Evolutionary conservation across 2,888 invertebrate species (phyloP).

Genomic region (Sarcophaga rosellei): DNA sequence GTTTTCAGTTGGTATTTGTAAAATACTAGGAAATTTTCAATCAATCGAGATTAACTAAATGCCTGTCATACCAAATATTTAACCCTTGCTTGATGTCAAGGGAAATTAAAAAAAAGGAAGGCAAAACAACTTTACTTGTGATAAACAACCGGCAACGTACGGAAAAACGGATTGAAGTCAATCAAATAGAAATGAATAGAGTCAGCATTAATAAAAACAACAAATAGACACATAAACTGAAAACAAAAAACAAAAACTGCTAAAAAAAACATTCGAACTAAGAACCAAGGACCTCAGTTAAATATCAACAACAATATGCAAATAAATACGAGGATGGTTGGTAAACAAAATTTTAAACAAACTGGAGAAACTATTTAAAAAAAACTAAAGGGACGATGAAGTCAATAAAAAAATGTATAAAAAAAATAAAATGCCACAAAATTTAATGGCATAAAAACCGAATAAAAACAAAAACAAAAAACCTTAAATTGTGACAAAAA

Average conservation of each 20-base stretch:
- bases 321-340: conserved; percentile 24
- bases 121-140: background rate
- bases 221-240: background rate
- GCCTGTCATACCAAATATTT: conserved; percentile 1
- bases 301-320: conserved; percentile 22
- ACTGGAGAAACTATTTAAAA: conserved; percentile 24
- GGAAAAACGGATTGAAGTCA: conserved; percentile 50
- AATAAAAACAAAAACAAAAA: conserved; percentile 21
- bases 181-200: conserved; percentile 50
- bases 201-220: conserved; percentile 44
- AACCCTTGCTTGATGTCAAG: background rate
- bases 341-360: conserved; percentile 22
- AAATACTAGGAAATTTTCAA: conserved; percentile 43
- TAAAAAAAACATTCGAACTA: background rate
- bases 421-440: background rate
- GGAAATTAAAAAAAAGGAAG: background rate
- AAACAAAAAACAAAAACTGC: background rate
- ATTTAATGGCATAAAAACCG: conserved; percentile 25
- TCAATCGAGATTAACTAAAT: conserved; percentile 26
- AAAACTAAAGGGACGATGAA: background rate
- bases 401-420: background rate
- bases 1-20: no score
- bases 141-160: background rate
- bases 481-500: background rate
- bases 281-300: background rate